Conservation (phyloP, 1,140 invertebrate species). For the Dinoponera quadriceps region DNA sequence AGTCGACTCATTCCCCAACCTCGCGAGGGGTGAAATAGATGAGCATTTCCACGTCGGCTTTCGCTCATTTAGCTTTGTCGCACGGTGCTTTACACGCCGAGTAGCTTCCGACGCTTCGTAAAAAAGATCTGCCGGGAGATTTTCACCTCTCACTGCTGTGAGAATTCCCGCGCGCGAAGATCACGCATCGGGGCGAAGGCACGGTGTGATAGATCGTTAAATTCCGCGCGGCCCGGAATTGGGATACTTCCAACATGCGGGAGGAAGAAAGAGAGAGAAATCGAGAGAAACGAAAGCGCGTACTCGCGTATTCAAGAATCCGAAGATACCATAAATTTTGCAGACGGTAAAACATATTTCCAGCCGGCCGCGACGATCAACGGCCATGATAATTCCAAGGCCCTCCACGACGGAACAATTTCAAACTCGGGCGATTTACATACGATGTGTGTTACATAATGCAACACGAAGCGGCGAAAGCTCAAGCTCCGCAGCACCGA, state of each 20-base stretch:
- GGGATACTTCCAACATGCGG: not conserved
- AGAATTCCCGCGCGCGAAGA: not conserved
- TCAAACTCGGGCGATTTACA: not conserved
- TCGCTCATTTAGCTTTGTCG: not conserved
- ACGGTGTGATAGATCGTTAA: not conserved
- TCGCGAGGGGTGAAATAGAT: no score
- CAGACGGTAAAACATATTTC: conserved; percentile 6
- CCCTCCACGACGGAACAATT: not conserved
- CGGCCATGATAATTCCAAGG: conserved; percentile 13
- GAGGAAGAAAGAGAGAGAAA: not conserved
- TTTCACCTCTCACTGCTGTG: no score
- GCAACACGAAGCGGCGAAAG: not conserved
- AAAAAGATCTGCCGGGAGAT: not conserved
- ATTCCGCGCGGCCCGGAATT: not conserved
- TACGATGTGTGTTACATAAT: conserved; percentile 6
- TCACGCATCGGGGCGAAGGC: not conserved
- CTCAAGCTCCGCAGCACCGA: not conserved
- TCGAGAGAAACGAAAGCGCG: no score
- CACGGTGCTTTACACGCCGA: not conserved
- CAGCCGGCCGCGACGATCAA: not conserved
- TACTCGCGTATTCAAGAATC: not conserved
- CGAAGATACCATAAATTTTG: conserved; percentile 4
- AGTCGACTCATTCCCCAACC: no score
- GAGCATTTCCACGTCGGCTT: not conserved
- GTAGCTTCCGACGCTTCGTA: not conserved